A percentile compares a stretch with the other conserved stretches of the same genome.
Conservation (phyloP, 2,797 vertebrate species). For the Poecile montanus region DNA sequence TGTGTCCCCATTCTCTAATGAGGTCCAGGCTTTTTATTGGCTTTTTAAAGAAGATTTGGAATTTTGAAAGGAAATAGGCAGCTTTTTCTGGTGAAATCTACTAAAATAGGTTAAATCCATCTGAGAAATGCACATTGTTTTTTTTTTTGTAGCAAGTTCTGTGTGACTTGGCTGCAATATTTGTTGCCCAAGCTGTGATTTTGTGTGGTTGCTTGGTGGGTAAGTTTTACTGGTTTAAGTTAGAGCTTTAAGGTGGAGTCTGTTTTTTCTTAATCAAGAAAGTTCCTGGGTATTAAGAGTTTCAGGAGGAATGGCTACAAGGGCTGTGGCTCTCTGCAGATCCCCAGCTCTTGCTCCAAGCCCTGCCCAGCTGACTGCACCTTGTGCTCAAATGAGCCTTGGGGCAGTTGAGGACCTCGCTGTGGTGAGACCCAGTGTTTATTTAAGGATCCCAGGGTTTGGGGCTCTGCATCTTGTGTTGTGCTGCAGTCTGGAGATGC, state of each 20-base stretch:
- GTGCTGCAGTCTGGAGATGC: not conserved
- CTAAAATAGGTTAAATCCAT: not conserved
- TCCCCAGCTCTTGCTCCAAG: not conserved
- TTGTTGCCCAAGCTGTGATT: not conserved
- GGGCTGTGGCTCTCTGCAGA: not conserved
- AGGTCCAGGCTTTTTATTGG: not conserved
- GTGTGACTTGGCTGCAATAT: not conserved
- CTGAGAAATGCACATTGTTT: not conserved
- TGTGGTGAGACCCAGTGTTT: not conserved
- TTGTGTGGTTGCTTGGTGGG: not conserved
- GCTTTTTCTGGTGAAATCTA: not conserved
- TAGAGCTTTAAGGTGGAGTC: not conserved
- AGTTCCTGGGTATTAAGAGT: not conserved
- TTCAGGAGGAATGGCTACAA: not conserved
- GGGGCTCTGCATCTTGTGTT: not conserved
- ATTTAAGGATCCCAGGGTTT: not conserved
- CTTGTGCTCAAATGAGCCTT: fast-evolving
- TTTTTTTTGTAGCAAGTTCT: not conserved
- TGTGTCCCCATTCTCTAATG: not conserved
- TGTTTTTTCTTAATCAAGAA: not conserved
- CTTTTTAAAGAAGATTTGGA: not conserved
- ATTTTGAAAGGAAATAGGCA: not conserved
- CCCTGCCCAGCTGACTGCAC: not conserved
- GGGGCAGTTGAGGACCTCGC: not conserved
- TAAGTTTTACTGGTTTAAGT: not conserved